Conservation (phyloP, 1,140 invertebrate genomes). For the Popillia japonica region DNA sequence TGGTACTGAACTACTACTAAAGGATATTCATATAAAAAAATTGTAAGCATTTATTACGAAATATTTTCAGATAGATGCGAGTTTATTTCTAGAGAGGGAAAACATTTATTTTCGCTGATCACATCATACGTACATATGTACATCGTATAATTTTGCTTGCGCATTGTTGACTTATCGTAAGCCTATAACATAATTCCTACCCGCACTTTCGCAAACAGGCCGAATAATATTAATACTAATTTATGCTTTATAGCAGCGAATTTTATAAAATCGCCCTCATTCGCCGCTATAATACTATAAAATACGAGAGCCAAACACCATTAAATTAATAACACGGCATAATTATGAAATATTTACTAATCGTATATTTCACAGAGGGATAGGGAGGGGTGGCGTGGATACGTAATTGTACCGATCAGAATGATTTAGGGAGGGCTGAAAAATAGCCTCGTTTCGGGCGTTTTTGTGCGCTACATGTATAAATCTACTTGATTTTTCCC, state of each 20-base stretch:
- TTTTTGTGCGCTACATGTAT: neutral
- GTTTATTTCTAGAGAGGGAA: too few species aligned
- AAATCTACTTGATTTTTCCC: neutral
- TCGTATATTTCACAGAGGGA: neutral
- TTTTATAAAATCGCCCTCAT: neutral
- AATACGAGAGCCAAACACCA: neutral
- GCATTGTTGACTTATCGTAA: neutral
- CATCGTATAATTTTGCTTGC: neutral
- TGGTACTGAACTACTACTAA: too few species aligned
- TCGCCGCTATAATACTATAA: neutral
- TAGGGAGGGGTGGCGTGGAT: neutral
- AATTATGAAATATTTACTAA: conserved; percentile 13
- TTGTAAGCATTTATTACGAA: too few species aligned
- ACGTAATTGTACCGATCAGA: conserved; percentile 10
- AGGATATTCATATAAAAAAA: too few species aligned
- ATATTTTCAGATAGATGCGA: too few species aligned
- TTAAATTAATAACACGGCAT: conserved; percentile 12
- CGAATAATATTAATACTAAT: conserved; percentile 12
- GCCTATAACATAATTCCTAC: neutral
- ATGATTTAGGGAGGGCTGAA: neutral
- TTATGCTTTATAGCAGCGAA: neutral
- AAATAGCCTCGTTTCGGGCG: neutral
- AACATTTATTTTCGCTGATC: neutral
- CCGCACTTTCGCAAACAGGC: neutral
- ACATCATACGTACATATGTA: too few species aligned